phyloP scores from a whole-genome alignment of 2,797 vertebrate species.

The Calcarius lapponicus region DNA sequence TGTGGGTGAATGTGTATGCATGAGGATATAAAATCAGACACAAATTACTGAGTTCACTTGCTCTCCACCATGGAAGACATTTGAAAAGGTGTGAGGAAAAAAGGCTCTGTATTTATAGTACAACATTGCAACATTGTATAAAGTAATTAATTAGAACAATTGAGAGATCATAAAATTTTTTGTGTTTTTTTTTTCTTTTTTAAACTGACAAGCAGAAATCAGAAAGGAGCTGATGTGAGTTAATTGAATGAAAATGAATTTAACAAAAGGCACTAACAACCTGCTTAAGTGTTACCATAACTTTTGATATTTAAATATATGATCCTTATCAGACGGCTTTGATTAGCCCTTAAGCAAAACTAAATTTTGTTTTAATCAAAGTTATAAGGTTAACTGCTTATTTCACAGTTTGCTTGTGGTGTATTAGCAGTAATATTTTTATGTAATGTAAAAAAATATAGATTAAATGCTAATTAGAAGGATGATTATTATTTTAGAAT shows the following conservation, averaged over 20 bases:
- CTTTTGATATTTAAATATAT: neutral
- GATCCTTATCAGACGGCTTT: neutral
- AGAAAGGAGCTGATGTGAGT: neutral
- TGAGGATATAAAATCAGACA: neutral
- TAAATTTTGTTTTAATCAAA: neutral
- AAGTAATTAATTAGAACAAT: neutral
- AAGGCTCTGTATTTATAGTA: neutral
- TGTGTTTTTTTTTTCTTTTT: neutral
- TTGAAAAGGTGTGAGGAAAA: neutral
- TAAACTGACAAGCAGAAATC: neutral
- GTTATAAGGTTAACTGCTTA: neutral
- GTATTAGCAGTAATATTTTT: neutral
- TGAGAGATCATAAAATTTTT: neutral
- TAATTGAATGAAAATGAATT: neutral
- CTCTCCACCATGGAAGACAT: neutral
- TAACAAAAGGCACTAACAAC: neutral
- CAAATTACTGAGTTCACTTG: neutral
- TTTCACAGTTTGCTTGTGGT: neutral
- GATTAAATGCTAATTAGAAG: neutral
- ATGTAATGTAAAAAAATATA: neutral
- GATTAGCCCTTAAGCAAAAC: neutral
- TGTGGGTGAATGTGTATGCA: neutral
- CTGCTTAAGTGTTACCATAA: neutral
- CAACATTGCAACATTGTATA: neutral
- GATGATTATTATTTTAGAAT: neutral